Conservation (phyloP, 2,888 invertebrate genomes). For the Xestia ashworthii region DNA sequence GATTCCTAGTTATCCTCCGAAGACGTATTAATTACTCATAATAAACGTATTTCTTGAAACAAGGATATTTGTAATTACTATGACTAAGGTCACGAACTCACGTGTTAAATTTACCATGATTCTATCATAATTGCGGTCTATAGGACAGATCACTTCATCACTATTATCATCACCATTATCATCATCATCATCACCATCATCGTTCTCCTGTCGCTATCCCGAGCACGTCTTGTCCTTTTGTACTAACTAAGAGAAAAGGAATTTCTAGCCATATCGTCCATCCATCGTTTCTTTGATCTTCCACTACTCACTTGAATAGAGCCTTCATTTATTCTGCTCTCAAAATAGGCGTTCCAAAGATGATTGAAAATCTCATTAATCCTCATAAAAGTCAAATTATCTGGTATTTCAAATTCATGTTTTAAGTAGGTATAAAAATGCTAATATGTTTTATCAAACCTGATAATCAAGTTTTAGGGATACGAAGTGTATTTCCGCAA, state of each 20-base stretch:
- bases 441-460: neutral
- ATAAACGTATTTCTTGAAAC: conserved; percentile 33
- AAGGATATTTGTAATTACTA: conserved; percentile 52
- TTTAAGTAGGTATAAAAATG: neutral
- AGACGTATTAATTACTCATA: conserved; percentile 51
- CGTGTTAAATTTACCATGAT: conserved; percentile 33
- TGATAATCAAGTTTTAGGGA: neutral
- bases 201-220: neutral
- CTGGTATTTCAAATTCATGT: neutral
- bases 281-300: neutral
- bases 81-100: conserved; percentile 52
- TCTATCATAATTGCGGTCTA: conserved; percentile 22
- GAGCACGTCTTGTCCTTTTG: neutral
- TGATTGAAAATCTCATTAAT: neutral
- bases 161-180: too few relatives aligned
- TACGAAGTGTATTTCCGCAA: conserved; percentile 8
- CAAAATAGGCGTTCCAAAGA: neutral
- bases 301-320: neutral
- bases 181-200: too few relatives aligned
- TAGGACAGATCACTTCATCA: neutral
- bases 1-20: conserved; percentile 27
- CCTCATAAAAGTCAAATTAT: neutral
- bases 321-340: neutral
- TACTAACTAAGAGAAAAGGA: neutral
- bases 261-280: neutral